Evolutionary conservation across 2,888 invertebrate genomes (phyloP), one percentile per base, ranked within the genome.

Genomic region (Eumerus sabulonum): DNA sequence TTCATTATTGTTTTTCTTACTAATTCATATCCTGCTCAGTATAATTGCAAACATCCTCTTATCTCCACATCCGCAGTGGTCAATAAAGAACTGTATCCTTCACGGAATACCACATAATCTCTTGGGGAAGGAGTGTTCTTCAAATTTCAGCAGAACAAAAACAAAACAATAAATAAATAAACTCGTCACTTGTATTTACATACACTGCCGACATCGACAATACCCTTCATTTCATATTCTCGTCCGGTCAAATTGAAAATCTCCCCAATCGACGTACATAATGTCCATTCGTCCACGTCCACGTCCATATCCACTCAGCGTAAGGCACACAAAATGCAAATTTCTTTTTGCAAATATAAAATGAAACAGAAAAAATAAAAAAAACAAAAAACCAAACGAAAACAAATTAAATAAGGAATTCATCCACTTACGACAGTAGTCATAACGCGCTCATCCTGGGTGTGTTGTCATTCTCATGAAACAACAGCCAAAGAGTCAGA

Each of bases 311-410:
- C 72, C 62, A 72, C 62, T 67, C 57, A 68, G 63, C 62, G 77
- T 77, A 72, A 57, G 48, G 77, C 77, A 73, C 77, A 77, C 57
- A 77, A 73, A 73, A 77, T 77, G 73, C 67, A 73, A 77, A 77
- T 77, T 77, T 62, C 11, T 45, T 4, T 9, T 51, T n/a, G 54
- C 47, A 51, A 66, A 27, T 36, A 36, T 36, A 5, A 36, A 13
- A 44, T 27, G 1, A 36, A 50, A 48, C 12, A 56, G 14, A n/a
- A n/a, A n/a, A 36, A 48, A 56, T 13, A 67, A 59, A 51, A 11
- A 53, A 13, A n/a, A 27, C 27, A 7, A 27, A 27, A 27, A 27
- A 27, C 2, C 27, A 27, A 70, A n/a, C n/a, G n/a, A 50, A 44
- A 36, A 27, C 1, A 57, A 42, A 47, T 44, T 16, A 36, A 48